These are phyloP conservation scores for Athalia circularis DNA, from an alignment of 2,888 invertebrate species.

Conservation along the genomic window DNA sequence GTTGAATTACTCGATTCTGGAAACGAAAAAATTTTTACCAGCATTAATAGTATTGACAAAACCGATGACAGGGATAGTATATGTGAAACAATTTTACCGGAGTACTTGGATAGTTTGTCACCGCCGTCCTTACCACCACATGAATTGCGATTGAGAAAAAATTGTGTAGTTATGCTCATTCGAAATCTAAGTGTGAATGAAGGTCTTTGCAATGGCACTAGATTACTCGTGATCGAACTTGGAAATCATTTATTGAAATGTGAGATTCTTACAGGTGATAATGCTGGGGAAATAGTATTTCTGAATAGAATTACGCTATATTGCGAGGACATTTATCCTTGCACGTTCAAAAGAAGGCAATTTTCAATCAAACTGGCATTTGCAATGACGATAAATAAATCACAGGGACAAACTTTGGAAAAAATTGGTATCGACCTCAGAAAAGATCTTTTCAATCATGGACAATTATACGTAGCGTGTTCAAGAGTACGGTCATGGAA, in stretches of 20 bases:
- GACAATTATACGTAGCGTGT: constrained; percentile 68
- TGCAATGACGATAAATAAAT: constrained; percentile 67
- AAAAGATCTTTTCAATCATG: constrained; percentile 65
- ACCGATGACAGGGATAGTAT: background rate
- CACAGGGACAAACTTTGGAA: constrained; percentile 66
- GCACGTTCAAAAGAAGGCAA: constrained; percentile 60
- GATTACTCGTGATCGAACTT: constrained; percentile 42
- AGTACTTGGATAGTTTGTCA: too few species aligned
- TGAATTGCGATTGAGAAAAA: too few species aligned
- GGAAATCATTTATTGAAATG: constrained; percentile 38
- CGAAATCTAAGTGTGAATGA: constrained; percentile 21
- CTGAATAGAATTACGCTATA: constrained; percentile 47
- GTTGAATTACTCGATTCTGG: constrained; percentile 4
- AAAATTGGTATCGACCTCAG: constrained; percentile 65
- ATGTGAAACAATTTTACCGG: too few species aligned
- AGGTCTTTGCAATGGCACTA: constrained; percentile 47
- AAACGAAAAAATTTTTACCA: constrained; percentile 30
- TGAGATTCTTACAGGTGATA: constrained; percentile 47
- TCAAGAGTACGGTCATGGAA: constrained; percentile 55
- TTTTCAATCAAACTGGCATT: constrained; percentile 62
- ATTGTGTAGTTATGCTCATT: too few species aligned
- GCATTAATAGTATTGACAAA: constrained; percentile 46
- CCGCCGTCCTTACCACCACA: too few species aligned
- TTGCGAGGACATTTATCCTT: constrained; percentile 47
- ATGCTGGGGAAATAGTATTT: constrained; percentile 43